Conservation (phyloP, 2,797 vertebrate species). For the Falco columbarius region DNA sequence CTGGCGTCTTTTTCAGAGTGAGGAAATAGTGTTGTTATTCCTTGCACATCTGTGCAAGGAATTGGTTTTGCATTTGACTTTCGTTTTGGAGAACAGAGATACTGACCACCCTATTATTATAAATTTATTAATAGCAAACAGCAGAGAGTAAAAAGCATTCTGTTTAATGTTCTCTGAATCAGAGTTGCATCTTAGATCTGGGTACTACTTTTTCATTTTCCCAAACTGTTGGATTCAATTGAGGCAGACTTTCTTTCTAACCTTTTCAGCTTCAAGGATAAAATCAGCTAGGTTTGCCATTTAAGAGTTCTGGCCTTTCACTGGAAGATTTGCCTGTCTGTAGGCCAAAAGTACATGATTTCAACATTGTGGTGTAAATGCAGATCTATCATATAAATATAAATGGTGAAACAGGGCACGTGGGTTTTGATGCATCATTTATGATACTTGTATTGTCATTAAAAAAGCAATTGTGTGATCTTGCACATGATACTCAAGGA, state of each 20-base stretch:
- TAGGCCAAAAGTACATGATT: background rate
- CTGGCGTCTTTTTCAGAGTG: background rate
- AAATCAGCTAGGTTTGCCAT: background rate
- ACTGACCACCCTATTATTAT: background rate
- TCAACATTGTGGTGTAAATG: background rate
- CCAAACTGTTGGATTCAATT: background rate
- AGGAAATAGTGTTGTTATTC: background rate
- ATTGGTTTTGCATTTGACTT: background rate
- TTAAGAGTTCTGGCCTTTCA: background rate
- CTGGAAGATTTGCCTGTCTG: background rate
- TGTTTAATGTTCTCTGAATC: background rate
- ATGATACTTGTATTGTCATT: background rate
- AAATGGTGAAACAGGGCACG: background rate
- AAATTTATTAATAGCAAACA: background rate
- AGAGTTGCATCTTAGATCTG: background rate
- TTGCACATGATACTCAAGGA: background rate
- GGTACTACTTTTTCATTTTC: background rate
- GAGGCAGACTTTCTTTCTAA: background rate
- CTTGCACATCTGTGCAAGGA: background rate
- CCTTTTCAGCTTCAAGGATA: background rate
- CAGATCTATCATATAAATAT: background rate
- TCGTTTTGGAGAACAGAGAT: background rate
- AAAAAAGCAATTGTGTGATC: background rate
- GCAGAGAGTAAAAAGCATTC: background rate
- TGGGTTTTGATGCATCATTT: background rate